Evolutionary conservation across 2,888 invertebrate species (phyloP).

Genomic region (Zygothrica quintamaculata): DNA sequence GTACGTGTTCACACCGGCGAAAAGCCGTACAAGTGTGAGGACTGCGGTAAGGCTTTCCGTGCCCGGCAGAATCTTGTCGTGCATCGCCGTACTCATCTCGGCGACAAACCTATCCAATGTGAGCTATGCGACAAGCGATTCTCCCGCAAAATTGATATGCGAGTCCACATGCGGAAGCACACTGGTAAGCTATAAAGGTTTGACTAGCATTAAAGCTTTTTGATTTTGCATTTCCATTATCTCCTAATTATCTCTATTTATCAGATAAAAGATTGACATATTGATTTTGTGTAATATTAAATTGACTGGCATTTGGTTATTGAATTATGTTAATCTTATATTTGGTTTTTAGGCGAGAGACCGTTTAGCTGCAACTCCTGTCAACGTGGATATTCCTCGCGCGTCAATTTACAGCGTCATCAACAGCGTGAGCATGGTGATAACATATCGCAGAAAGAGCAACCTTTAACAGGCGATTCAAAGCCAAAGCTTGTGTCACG

Average conservation of each 20-base stretch:
- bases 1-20: conserved; percentile 82
- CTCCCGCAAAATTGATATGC: conserved; percentile 81
- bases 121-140: conserved; percentile 82
- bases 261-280: background rate
- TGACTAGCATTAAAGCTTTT: background rate
- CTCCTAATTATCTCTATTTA: no score
- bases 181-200: conserved; percentile 66
- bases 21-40: conserved; percentile 81
- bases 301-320: background rate
- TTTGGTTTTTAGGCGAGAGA: conserved; percentile 70
- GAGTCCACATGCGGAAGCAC: conserved; percentile 82
- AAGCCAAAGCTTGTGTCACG: conserved; percentile 43
- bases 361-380: conserved; percentile 80
- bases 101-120: conserved; percentile 81
- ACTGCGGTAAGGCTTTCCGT: conserved; percentile 80
- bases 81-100: conserved; percentile 80
- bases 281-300: background rate
- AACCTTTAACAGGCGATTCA: conserved; percentile 17
- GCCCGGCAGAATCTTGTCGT: conserved; percentile 83
- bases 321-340: background rate
- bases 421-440: conserved; percentile 78
- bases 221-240: background rate
- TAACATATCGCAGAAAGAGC: conserved; percentile 6
- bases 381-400: conserved; percentile 81
- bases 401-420: conserved; percentile 79